Conservation (phyloP, 2,888 invertebrate species). For the Platycnemis pennipes region DNA sequence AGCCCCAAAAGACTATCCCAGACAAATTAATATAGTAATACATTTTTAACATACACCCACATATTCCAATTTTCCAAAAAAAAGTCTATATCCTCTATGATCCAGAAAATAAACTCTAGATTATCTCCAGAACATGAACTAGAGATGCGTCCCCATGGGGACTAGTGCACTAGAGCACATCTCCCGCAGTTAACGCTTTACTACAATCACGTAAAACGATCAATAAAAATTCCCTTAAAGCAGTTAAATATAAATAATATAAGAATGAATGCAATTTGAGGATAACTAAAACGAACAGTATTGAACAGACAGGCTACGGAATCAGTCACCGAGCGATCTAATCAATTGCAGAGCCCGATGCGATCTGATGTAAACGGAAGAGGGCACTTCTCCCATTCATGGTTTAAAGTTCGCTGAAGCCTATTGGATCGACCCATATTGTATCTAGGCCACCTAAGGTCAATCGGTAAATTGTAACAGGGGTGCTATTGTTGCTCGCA, state of each 20-base stretch:
- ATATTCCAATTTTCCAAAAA: no score
- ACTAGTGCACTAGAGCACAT: background rate
- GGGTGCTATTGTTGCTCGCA: background rate
- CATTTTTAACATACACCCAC: no score
- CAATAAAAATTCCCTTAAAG: background rate
- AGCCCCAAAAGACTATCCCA: background rate
- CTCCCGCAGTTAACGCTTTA: background rate
- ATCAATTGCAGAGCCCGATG: background rate
- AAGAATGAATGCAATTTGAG: background rate
- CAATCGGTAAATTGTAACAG: background rate
- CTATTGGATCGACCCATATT: constrained; percentile 33
- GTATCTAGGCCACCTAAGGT: background rate
- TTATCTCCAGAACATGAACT: background rate
- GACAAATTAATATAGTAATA: no score
- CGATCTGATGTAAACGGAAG: background rate
- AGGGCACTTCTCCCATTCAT: background rate
- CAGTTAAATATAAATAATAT: background rate
- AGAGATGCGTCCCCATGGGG: no score
- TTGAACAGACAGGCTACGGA: background rate
- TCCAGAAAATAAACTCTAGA: background rate
- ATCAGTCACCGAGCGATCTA: background rate
- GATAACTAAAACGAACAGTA: background rate
- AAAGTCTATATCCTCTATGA: no score
- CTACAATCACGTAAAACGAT: background rate
- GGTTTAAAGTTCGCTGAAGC: constrained; percentile 4